These are phyloP conservation scores for Ceyx erithaca DNA, from an alignment of 2,797 vertebrate genomes.

Conservation along the genomic window DNA sequence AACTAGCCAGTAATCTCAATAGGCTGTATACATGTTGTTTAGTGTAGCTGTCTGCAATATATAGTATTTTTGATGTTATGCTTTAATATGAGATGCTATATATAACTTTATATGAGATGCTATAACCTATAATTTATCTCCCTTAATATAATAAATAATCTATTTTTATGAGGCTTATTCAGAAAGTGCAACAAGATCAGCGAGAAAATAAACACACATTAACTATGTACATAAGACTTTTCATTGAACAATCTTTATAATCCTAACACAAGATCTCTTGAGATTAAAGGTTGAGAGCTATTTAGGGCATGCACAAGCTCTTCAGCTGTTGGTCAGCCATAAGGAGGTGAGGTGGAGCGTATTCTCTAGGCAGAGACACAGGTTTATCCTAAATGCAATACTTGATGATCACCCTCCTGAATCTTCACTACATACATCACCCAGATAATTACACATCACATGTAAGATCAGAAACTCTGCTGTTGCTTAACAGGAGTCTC, in stretches of 20 bases:
- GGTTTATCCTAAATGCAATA: neutral
- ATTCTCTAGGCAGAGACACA: neutral
- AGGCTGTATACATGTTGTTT: neutral
- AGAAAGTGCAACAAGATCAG: conserved; percentile 48
- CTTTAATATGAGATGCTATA: neutral
- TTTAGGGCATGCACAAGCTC: neutral
- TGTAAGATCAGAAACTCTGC: rapidly evolving
- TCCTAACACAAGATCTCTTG: neutral
- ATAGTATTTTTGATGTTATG: conserved; percentile 27
- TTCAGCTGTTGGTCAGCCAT: neutral
- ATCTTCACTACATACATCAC: neutral
- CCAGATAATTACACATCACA: neutral
- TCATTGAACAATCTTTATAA: conserved; percentile 20
- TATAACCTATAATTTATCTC: conserved; percentile 10
- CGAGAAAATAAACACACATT: conserved; percentile 41
- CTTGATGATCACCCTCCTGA: neutral
- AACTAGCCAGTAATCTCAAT: conserved; percentile 6
- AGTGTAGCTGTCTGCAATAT: conserved; percentile 24
- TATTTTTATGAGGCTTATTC: conserved; percentile 38
- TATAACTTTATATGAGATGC: neutral
- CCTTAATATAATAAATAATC: conserved; percentile 54
- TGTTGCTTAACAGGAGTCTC: neutral
- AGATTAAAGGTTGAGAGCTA: neutral
- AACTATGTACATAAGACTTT: conserved; percentile 52
- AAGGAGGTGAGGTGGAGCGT: neutral